Percentiles rank a stretch among this genome's conserved stretches.
Evolutionary conservation across 2,113 vertebrate genomes (phyloP).

Genomic region (Tyrannus savana): DNA sequence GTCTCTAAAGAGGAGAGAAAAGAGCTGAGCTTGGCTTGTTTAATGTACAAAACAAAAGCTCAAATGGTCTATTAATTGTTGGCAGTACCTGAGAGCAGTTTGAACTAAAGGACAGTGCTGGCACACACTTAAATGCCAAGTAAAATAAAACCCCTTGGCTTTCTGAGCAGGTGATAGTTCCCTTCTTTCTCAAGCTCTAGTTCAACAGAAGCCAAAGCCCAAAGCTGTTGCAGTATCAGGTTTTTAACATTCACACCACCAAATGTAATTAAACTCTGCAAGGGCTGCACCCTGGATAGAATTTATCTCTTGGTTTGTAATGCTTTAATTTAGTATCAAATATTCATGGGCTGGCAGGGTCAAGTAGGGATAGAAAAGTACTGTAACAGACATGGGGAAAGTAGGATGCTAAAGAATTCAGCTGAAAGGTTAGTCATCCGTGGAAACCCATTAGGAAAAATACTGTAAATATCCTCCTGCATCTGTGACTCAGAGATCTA

Average conservation of each 20-base stretch:
- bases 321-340: slow-evolving; percentile 45
- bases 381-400: background rate
- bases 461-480: background rate
- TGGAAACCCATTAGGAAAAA: slow-evolving; percentile 28
- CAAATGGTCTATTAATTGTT: background rate
- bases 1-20: background rate
- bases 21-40: background rate
- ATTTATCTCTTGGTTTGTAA: slow-evolving; percentile 15
- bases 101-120: background rate
- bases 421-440: background rate
- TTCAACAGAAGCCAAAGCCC: background rate
- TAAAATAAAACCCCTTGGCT: background rate
- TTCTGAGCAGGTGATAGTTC: background rate
- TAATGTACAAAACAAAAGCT: background rate
- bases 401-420: background rate
- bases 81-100: background rate
- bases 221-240: background rate
- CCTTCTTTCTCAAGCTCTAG: background rate
- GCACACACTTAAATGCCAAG: background rate
- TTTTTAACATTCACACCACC: background rate
- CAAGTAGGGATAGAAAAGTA: slow-evolving; percentile 35
- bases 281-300: background rate
- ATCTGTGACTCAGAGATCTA: background rate
- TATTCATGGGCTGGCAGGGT: slow-evolving; percentile 23
- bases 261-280: background rate